Percentiles rank a stretch among this genome's conserved stretches.
Conservation (phyloP, 2,888 invertebrate species). For the Hypolimnas misippus region DNA sequence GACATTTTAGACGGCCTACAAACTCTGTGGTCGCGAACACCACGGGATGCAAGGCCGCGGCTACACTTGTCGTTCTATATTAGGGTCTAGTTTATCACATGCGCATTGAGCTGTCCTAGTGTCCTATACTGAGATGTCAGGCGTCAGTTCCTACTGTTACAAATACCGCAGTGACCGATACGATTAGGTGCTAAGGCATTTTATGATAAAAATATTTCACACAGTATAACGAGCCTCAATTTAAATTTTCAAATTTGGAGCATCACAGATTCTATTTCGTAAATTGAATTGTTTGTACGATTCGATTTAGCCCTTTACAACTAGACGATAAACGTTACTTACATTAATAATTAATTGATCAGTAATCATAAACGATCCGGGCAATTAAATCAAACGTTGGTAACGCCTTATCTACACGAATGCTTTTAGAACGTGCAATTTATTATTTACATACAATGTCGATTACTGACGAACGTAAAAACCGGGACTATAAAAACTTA, state of each 20-base stretch:
- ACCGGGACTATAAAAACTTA: conserved; percentile 37
- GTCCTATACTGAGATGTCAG: conserved; percentile 41
- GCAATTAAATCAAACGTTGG: conserved; percentile 47
- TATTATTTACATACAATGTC: conserved; percentile 46
- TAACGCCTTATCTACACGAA: conserved; percentile 47
- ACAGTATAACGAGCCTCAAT: neutral
- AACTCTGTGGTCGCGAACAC: conserved; percentile 56
- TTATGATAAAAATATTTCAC: conserved; percentile 7
- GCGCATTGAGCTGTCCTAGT: conserved; percentile 48
- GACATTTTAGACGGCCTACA: conserved; percentile 52
- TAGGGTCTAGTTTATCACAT: conserved; percentile 64
- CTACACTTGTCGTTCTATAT: conserved; percentile 56
- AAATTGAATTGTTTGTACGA: neutral
- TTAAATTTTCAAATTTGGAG: too few species aligned
- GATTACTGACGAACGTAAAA: conserved; percentile 46
- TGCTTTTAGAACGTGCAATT: conserved; percentile 48
- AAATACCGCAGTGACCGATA: conserved; percentile 28
- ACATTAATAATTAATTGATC: conserved; percentile 39
- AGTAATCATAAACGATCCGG: conserved; percentile 47
- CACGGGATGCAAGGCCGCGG: conserved; percentile 71
- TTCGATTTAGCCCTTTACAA: neutral
- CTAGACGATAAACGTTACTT: conserved; percentile 17
- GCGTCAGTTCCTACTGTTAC: conserved; percentile 52
- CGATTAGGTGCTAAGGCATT: too few species aligned
- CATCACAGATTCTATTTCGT: too few species aligned